Evolutionary conservation across 2,888 invertebrate genomes (phyloP).

Genomic region (Papilio gigon): DNA sequence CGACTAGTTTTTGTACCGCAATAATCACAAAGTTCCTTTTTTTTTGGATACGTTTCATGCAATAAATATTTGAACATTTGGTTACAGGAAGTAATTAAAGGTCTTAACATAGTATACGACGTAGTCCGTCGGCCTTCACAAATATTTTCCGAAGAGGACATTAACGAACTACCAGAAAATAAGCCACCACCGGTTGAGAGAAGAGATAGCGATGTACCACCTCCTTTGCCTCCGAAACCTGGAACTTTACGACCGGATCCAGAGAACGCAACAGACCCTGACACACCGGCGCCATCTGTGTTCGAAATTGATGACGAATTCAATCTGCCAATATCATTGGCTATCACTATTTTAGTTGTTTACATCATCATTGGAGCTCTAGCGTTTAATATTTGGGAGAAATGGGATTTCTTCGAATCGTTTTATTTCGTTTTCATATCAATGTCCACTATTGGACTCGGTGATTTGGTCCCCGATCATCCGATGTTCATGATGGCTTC

Average conservation of each 20-base stretch:
- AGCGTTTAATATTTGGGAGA: conserved; percentile 89
- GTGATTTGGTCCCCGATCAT: conserved; percentile 94
- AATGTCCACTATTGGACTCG: conserved; percentile 98
- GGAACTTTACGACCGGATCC: conserved; percentile 58
- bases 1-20: too few relatives aligned
- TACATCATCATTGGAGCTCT: conserved; percentile 95
- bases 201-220: conserved; percentile 70
- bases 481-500: conserved; percentile 95
- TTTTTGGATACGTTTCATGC: too few relatives aligned
- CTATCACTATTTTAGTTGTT: conserved; percentile 89
- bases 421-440: conserved; percentile 99
- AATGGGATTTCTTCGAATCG: conserved; percentile 95
- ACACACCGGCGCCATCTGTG: conserved; percentile 89
- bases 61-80: too few relatives aligned
- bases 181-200: conserved; percentile 60
- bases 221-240: conserved; percentile 74
- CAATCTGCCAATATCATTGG: conserved; percentile 95
- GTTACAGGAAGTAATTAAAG: conserved; percentile 90
- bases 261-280: conserved; percentile 83
- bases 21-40: too few relatives aligned
- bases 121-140: conserved; percentile 89
- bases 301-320: conserved; percentile 96
- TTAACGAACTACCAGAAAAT: conserved; percentile 54
- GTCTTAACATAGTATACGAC: conserved; percentile 90
- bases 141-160: conserved; percentile 82